Percentiles rank a stretch among this genome's conserved stretches.
phyloP scores from a whole-genome alignment of 2,888 invertebrate genomes.

The Actias luna region DNA sequence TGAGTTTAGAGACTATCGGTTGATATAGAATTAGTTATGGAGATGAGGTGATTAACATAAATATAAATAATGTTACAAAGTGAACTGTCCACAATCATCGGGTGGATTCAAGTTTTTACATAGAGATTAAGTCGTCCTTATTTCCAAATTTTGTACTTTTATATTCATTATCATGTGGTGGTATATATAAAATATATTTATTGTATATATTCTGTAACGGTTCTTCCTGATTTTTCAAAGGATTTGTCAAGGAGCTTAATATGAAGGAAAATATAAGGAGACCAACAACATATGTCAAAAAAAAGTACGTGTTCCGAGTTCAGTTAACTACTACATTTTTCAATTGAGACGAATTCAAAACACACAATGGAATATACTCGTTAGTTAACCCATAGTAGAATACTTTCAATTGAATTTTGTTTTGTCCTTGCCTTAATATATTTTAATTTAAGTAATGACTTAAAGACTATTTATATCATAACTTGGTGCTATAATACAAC shows the following conservation, averaged over 20 bases:
- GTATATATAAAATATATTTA: background rate
- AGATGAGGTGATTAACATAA: constrained; percentile 59
- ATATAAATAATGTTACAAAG: constrained; percentile 59
- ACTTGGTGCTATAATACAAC: background rate
- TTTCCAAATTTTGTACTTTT: background rate
- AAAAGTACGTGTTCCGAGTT: background rate
- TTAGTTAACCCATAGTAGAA: background rate
- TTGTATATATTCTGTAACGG: background rate
- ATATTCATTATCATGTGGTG: background rate
- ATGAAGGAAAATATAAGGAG: constrained; percentile 3
- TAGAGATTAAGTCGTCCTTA: background rate
- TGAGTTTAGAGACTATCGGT: constrained; percentile 36
- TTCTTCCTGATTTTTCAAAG: background rate
- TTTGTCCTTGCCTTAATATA: background rate
- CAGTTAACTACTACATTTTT: background rate
- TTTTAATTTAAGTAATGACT: background rate
- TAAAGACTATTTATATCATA: background rate
- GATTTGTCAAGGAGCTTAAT: background rate
- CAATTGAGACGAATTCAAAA: background rate
- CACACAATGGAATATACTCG: background rate
- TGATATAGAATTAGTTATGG: constrained; percentile 59
- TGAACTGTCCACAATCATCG: constrained; percentile 18
- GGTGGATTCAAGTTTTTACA: background rate
- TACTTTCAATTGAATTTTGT: too few relatives aligned
- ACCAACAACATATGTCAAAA: constrained; percentile 16